A percentile compares a stretch with the other conserved stretches of the same genome.
These are phyloP conservation scores for Enteromius afrohamiltoni DNA, from an alignment of 2,797 vertebrate species.

Conservation along the genomic window DNA sequence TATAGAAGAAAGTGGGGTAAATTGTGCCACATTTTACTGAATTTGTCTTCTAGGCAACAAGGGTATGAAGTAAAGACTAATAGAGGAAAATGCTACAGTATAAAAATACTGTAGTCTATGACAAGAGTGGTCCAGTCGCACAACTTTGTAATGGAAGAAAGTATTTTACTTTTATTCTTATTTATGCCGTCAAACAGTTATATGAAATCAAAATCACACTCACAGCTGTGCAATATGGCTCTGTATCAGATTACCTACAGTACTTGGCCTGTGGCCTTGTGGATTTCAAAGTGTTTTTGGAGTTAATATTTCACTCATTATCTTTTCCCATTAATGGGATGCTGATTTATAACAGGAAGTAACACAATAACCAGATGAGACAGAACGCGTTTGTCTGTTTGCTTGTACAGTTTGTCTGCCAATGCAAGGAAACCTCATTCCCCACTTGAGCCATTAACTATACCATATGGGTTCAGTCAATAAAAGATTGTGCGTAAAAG, in stretches of 20 bases:
- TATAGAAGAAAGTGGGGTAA: neutral
- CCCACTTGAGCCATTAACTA: constrained; percentile 26
- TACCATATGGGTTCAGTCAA: neutral
- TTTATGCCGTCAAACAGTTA: neutral
- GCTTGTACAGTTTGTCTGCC: constrained; percentile 6
- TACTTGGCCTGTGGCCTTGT: neutral
- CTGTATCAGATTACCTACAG: neutral
- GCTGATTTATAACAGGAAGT: constrained; percentile 42
- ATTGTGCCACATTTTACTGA: neutral
- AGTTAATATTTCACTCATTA: constrained; percentile 9
- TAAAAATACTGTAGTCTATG: neutral
- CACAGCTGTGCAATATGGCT: neutral
- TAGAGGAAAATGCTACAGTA: neutral
- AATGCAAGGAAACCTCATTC: constrained; percentile 24
- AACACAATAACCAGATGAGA: constrained; percentile 15
- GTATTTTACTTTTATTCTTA: neutral
- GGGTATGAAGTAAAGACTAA: neutral
- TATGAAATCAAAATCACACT: neutral
- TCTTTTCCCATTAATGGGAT: constrained; percentile 6
- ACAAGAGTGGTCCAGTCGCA: neutral
- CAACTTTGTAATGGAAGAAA: neutral
- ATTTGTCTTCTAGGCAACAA: neutral
- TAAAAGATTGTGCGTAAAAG: constrained; percentile 53
- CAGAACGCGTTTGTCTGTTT: constrained; percentile 9
- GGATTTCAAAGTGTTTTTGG: neutral